Evolutionary conservation across 1,140 invertebrate species (phyloP), one percentile per base, ranked within the genome.

Genomic region (Pachypeltis micranthus): DNA sequence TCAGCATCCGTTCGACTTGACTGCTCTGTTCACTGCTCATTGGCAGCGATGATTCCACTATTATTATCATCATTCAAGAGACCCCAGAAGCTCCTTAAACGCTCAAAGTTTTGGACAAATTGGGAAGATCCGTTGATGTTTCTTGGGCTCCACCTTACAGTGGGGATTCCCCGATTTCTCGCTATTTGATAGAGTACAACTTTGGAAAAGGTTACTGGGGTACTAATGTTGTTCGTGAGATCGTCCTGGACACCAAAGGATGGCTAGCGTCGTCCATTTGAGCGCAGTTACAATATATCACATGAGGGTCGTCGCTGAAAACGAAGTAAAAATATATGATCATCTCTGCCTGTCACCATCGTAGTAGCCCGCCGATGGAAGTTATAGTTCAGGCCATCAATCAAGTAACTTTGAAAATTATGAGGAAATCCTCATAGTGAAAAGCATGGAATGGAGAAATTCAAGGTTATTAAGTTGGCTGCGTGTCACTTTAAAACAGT

Each of bases 41-140:
- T 74, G 94, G 94, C 21, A 91, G 88, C 67, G 93, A 96, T 73
- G 91, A 96, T 69, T 93, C 93, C 16, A 93, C 88, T 72, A 94
- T 96, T 71, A 93, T 94, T 72, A 85, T 97, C 78, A 93, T 95
- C 70, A 88, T 96, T 64, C 93, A 96, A 86, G 94, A 98, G 82
- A 87, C 88, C 31, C 93, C 95, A 2, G 93, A 96, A 79, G 85
- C 91, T 58, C 93, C 94, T 0, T 88, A 88, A 71, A 88, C 89
- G 68, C 74, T 96, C 19, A 93, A 92, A 75, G 89, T 97, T 23
- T 76, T 94, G 39, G 90, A 95, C 73, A 91, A 93, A 76, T 91
- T 88, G 61, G 93, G 93, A 67, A 81, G 91, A 65, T 87, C 86
- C 4, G 89, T 95, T 51, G 89, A 92, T 70, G 76, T 98, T 1